Percentiles rank a stretch among this genome's conserved stretches.
Evolutionary conservation across 1,140 invertebrate genomes (phyloP).

Genomic region (Caenorhabditis briggsae): DNA sequence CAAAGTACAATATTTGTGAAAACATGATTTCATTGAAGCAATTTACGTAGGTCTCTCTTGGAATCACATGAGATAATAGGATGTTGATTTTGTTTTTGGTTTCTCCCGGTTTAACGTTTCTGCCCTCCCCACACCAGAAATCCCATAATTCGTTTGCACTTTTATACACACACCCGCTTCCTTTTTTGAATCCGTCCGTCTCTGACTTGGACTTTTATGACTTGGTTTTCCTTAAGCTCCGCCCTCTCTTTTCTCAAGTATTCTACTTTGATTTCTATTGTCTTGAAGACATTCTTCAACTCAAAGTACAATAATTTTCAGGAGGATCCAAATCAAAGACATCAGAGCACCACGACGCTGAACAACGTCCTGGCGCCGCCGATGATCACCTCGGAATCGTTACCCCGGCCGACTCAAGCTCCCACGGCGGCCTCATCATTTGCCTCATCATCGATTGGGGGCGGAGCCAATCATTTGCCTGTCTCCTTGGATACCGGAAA

Average conservation of each 20-base stretch:
- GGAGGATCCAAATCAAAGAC: conserved; percentile 7
- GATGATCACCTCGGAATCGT: conserved; percentile 51
- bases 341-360: conserved; percentile 40
- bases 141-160: conserved; percentile 51
- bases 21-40: conserved; percentile 20
- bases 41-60: conserved; percentile 25
- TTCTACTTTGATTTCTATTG: too few relatives aligned
- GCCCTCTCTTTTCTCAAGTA: background rate
- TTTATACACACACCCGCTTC: background rate
- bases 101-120: conserved; percentile 19
- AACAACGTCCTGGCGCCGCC: conserved; percentile 38
- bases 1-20: background rate
- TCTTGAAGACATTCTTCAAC: background rate
- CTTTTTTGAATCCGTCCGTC: background rate
- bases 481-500: conserved; percentile 28
- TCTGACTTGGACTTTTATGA: background rate
- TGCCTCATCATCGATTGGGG: background rate
- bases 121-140: conserved; percentile 28
- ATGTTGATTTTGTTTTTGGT: conserved; percentile 53
- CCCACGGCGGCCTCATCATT: background rate
- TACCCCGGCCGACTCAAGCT: conserved; percentile 33
- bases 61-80: conserved; percentile 6
- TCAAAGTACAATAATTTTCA: background rate
- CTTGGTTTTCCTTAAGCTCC: background rate
- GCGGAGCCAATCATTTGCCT: background rate